Percentiles rank a stretch among this genome's conserved stretches.
phyloP scores from a whole-genome alignment of 2,113 vertebrate genomes.

The Xyrauchen texanus region DNA sequence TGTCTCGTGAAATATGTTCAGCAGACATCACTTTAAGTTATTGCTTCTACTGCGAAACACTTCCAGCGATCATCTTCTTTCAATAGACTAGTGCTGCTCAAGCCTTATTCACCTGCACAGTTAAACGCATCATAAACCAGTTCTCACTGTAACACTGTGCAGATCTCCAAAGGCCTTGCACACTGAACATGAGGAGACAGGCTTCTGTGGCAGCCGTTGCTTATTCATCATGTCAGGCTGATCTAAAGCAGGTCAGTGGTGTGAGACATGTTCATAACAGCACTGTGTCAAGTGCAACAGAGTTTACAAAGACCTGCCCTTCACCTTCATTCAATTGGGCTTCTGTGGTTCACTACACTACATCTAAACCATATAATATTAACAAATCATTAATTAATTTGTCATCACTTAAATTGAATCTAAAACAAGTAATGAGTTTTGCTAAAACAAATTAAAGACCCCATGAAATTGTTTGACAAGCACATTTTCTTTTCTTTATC shows the following conservation, averaged over 20 bases:
- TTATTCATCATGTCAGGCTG: slow-evolving; percentile 76
- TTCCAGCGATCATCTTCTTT: neutral
- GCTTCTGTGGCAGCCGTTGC: neutral
- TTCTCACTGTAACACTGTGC: slow-evolving; percentile 60
- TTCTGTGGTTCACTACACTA: too few species aligned
- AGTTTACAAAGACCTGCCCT: too few species aligned
- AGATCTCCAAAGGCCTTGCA: slow-evolving; percentile 55
- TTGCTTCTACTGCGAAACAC: slow-evolving; percentile 51
- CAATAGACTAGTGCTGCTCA: slow-evolving; percentile 47
- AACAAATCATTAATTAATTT: too few species aligned
- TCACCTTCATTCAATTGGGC: too few species aligned
- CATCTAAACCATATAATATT: too few species aligned
- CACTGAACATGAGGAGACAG: slow-evolving; percentile 34
- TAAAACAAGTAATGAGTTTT: too few species aligned
- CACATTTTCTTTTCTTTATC: too few species aligned
- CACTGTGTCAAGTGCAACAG: too few species aligned
- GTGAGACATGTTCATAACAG: slow-evolving; percentile 81
- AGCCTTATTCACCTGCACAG: slow-evolving; percentile 56
- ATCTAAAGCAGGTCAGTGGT: slow-evolving; percentile 26
- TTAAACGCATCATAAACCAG: slow-evolving; percentile 59
- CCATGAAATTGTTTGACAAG: too few species aligned
- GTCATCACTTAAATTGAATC: too few species aligned
- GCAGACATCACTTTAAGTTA: slow-evolving; percentile 25
- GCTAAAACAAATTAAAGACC: too few species aligned
- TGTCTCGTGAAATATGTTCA: slow-evolving; percentile 33